Base-by-base conservation (phyloP, 1,140 invertebrate genomes). In the Ylistrum balloti region DNA sequence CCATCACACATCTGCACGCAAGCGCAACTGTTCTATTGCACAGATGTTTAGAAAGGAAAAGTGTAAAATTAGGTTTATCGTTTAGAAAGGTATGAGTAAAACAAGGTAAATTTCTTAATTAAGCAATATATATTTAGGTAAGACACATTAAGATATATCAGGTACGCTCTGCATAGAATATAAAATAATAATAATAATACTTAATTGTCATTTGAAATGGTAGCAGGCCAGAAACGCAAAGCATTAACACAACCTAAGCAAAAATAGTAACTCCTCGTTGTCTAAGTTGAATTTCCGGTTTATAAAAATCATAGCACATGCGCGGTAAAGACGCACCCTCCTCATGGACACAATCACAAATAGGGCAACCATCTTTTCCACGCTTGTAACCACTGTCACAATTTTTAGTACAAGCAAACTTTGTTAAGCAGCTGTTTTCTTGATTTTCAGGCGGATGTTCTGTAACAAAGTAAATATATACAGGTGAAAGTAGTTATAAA, bases 361-460 rank as follows among this genome's bases (percentile, higher is more conserved):
- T 38, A 3, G 91, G 91, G 48, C 91, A 92, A 20, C 91, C 91
- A 28, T 90, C 86, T 48, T 33, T 15, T 34, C 89, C 89, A 17
- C 74, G 87, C 33, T 87, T 86, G 85, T 90, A 92, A 85, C 91
- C 91, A 86, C 86, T 32, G 17, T 38, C 41, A 86, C 91, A 92
- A 85, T 33, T 28, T 33, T 34, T 86, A 20, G 87, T 86, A 88
- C 91, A 92, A 15, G 41, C 33, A 86, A 92, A 92, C 41, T 48
- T 87, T 10, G 45, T 45, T 11, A 45, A 35, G 45, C 91, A 92
- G 33, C 88, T 34, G 28, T 88, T 48, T 33, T 88, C 85, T 28
- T 45, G 20, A 3, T 33, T 34, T 32, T 28, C 33, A 3, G 56
- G 11, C 20, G 20, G 33, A 22, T 86, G 22, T 34, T 28, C 87